Percentiles rank a stretch among this genome's conserved stretches.
phyloP scores from a whole-genome alignment of 2,113 vertebrate genomes.

The Xiphias gladius region DNA sequence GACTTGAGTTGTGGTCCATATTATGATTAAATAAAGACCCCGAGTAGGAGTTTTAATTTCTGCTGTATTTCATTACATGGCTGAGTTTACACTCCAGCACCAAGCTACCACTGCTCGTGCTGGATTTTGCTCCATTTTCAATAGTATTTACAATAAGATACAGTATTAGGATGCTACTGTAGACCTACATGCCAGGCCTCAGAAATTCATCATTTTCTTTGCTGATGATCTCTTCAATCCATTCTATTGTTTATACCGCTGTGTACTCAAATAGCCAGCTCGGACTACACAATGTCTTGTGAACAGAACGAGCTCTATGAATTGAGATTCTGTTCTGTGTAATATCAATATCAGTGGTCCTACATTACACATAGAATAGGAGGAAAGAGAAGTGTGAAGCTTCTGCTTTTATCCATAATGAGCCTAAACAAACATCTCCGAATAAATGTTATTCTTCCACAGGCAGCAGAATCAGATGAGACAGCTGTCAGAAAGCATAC shows the following conservation, averaged over 20 bases:
- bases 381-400: slow-evolving; percentile 38
- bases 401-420: slow-evolving; percentile 66
- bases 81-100: slow-evolving; percentile 21
- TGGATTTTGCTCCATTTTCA: background rate
- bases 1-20: slow-evolving; percentile 40
- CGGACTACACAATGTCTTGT: slow-evolving; percentile 4
- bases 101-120: background rate
- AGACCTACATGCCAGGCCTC: slow-evolving; percentile 2
- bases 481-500: slow-evolving; percentile 83
- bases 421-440: slow-evolving; percentile 73
- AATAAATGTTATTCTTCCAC: slow-evolving; percentile 70
- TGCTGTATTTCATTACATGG: slow-evolving; percentile 37
- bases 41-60: slow-evolving; percentile 41
- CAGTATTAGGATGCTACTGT: background rate
- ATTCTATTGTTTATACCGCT: slow-evolving; percentile 19
- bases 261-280: slow-evolving; percentile 16
- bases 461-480: slow-evolving; percentile 72
- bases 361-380: slow-evolving; percentile 32
- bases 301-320: slow-evolving; percentile 10
- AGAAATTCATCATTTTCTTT: slow-evolving; percentile 9
- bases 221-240: slow-evolving; percentile 18
- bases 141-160: background rate
- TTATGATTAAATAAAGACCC: slow-evolving; percentile 64
- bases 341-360: slow-evolving; percentile 20
- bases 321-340: slow-evolving; percentile 27